Base-by-base conservation (phyloP, 2,113 vertebrate species). In the Seriola rivoliana region DNA sequence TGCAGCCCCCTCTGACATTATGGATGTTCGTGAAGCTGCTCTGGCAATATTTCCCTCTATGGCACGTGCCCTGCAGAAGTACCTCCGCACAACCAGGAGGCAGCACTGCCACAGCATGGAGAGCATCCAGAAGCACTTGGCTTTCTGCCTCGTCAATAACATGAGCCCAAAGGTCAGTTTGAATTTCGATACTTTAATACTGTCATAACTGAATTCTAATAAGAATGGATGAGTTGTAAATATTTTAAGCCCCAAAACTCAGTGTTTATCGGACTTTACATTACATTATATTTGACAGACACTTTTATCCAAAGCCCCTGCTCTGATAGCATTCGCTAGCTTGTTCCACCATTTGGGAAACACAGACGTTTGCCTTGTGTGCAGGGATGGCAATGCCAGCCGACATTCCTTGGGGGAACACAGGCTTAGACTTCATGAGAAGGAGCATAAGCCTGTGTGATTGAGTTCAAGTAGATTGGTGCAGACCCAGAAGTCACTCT, bases 81-180 rank as follows among this genome's bases (percentile, higher is more conserved):
- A 99, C 94, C 96, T 99, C 87, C 97, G 97, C 7, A 97, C 97
- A 89, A 99, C 97, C 0, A 96, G 97, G 74, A 97, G 98, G 95
- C 97, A 99, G 62, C 97, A 99, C 91, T 98, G 97, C 91, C 97
- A 99, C 94, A 99, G 96, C 95, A 99, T 99, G 98, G 98, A 99
- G 94, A 98, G 96, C 93, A 99, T 99, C 90, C 95, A 99, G 93
- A 97, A 97, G 84, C 98, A 99, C 81, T 94, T 99, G 83, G 96
- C 97, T 38, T 98, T 98, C 95, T 99, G 97, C 92, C 96, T 99
- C 82, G 93, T 96, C 69, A 96, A 99, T 89, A 97, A 97, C 95
- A 98, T 99, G 98, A 98, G 97, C 50, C 97, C 98, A 23, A 98
- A 99, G 97, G 98, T 99, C 85, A 57, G 82, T 19, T 23, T 21